Base-by-base conservation (phyloP, 2,888 invertebrate genomes). In the Gerosis bhagava region DNA sequence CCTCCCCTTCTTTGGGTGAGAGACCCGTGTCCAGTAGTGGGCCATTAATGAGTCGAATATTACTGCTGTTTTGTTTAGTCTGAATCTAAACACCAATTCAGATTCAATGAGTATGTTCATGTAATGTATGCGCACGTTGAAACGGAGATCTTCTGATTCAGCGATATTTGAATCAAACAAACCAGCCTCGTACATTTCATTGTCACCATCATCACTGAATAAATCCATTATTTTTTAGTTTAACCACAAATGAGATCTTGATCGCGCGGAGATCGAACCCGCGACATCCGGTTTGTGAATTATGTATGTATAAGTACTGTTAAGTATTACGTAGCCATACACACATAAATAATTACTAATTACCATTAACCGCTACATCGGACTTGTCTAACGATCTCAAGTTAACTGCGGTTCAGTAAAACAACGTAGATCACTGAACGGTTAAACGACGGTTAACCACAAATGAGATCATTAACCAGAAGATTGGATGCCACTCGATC, bases 371-470 rank as follows among this genome's bases (percentile, higher is more conserved):
- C 28, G 28, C 36, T 43, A 28, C 28, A 13, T 36, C 28, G 34
- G n/a, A 16, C 10, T 17, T 7, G 24, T 37, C n/a, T n/a, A 47
- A 45, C 29, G 24, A 32, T 37, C 44, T 41, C 26, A 17, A 49
- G 45, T 50, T 49, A 45, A 47, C 51, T 51, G 54, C 47, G 56
- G 51, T 54, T 47, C 11, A 39, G 51, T 49, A 26, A 37, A 37
- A 37, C 35, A 35, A n/a, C n/a, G 24, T 24, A 37, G 16, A 26
- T 26, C 37, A 37, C 17, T 54, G n/a, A n/a, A n/a, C n/a, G n/a
- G n/a, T n/a, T n/a, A 53, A 56, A 48, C 37, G 43, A 34, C 51
- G 52, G 51, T 40, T 48, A 46, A 55, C 59, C 59, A 45, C 59
- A 55, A 49, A 53, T 44, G 51, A 48, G 46, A 47, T 35, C 26